phyloP scores from a whole-genome alignment of 2,113 vertebrate genomes.

The Odobenus rosmarus region DNA sequence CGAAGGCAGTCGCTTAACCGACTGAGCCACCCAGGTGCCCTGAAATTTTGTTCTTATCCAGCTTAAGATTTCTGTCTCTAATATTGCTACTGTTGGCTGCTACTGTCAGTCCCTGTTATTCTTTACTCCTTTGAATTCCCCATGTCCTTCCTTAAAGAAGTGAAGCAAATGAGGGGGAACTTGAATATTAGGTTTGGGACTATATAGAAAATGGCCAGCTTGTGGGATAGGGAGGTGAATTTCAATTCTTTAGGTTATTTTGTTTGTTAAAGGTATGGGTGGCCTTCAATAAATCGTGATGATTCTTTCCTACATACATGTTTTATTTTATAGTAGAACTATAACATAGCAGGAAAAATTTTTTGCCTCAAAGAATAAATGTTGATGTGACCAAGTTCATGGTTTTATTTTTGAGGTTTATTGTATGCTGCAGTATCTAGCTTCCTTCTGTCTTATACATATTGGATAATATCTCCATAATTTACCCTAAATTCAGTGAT shows the following conservation, averaged over 20 bases:
- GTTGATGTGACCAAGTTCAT: slow-evolving; percentile 7
- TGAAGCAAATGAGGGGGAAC: background rate
- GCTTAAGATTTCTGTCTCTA: background rate
- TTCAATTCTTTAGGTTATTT: slow-evolving; percentile 14
- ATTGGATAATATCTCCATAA: background rate
- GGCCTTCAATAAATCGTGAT: background rate
- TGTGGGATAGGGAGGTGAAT: background rate
- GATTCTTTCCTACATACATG: background rate
- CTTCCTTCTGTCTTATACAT: background rate
- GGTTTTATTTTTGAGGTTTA: slow-evolving; percentile 1
- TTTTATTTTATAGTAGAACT: slow-evolving; percentile 8
- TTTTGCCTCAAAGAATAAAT: background rate
- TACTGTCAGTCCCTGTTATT: background rate
- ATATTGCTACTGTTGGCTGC: background rate
- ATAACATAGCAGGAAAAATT: background rate
- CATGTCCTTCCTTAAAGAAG: background rate
- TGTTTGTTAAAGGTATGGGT: slow-evolving; percentile 41
- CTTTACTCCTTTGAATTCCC: background rate
- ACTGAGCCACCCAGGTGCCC: too few relatives aligned
- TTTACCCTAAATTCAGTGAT: background rate
- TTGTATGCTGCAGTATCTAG: background rate
- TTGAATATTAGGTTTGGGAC: background rate
- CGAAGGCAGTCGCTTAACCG: too few relatives aligned
- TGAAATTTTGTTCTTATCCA: slow-evolving; percentile 16
- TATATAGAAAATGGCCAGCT: background rate